Evolutionary conservation across 2,113 vertebrate genomes (phyloP), one percentile per base, ranked within the genome.

Genomic region (Lonchura striata): DNA sequence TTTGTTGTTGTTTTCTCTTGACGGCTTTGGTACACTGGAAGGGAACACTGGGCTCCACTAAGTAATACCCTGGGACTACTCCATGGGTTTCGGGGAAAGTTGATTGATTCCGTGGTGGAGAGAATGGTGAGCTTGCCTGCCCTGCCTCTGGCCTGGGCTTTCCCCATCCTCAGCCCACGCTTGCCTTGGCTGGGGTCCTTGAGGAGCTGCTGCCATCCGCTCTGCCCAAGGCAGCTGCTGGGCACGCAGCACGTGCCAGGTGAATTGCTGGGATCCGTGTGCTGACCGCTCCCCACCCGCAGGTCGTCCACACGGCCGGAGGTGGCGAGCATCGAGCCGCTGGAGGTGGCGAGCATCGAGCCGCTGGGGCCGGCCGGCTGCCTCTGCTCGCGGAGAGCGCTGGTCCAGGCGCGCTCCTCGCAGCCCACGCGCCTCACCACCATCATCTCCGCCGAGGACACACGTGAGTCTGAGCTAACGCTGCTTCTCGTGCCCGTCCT

Each of bases 251-350:
- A 0, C 1, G 3, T 53, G 15, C 31, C n/a, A 1, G 17, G 17
- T 28, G 28, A 14, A 15, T 4, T 3, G 11, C n/a, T 11, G 4
- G 25, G 16, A 3, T 19, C 23, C 12, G 13, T 46, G 23, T 20
- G 11, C 78, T 92, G 47, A 90, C 11, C 19, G 5, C 12, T 33
- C 1, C 24, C 23, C 6, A 6, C 10, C 68, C 35, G 3, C 33
- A 99, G 99, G 99, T 98, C 98, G 1, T 99, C 99, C 4, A 99
- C 98, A 31, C 98, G 99, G 90, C 99, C 99, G 0, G 99, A 99
- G 86, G 99, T 99, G 11, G 99, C 99, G 3, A 99, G 98, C 91
- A 98, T 99, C 28, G 98, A 99, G 71, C 97, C 98, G 6, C n/a
- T 99, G 60, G 97, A 99, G 86, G 99, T 99, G 11, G 99, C 99